A percentile compares a stretch with the other conserved stretches of the same genome.
Conservation (phyloP, 2,113 vertebrate genomes). For the Elephantulus edwardii region DNA sequence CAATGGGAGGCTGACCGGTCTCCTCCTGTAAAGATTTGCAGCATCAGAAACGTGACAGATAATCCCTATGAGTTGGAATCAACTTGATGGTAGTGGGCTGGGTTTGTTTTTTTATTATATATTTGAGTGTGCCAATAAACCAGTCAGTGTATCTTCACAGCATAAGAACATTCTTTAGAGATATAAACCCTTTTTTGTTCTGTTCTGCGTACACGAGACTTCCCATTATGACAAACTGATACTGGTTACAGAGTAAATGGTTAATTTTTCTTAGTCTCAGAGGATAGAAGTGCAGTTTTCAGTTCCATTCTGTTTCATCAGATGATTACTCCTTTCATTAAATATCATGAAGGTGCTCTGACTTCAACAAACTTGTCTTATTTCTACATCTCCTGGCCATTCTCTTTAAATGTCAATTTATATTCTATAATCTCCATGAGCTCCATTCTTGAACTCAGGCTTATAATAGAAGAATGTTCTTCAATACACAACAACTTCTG, state of each 20-base stretch:
- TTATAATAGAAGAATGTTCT: not conserved
- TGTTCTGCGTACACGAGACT: not conserved
- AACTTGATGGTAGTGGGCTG: too few relatives aligned
- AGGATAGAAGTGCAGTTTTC: not conserved
- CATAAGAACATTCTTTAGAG: not conserved
- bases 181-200: not conserved
- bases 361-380: conserved; percentile 13
- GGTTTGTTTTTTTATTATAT: too few relatives aligned
- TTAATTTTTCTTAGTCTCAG: not conserved
- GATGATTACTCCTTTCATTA: not conserved
- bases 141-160: not conserved
- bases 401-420: not conserved
- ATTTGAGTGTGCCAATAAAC: not conserved
- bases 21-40: too few relatives aligned
- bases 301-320: not conserved
- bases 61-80: too few relatives aligned
- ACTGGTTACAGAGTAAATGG: not conserved
- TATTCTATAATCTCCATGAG: not conserved
- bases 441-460: not conserved
- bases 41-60: too few relatives aligned
- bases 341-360: not conserved
- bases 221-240: not conserved
- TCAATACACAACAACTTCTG: not conserved
- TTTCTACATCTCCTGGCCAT: not conserved
- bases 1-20: too few relatives aligned